These are phyloP conservation scores for Myxocyprinus asiaticus DNA, from an alignment of 2,113 vertebrate species.

Conservation along the genomic window DNA sequence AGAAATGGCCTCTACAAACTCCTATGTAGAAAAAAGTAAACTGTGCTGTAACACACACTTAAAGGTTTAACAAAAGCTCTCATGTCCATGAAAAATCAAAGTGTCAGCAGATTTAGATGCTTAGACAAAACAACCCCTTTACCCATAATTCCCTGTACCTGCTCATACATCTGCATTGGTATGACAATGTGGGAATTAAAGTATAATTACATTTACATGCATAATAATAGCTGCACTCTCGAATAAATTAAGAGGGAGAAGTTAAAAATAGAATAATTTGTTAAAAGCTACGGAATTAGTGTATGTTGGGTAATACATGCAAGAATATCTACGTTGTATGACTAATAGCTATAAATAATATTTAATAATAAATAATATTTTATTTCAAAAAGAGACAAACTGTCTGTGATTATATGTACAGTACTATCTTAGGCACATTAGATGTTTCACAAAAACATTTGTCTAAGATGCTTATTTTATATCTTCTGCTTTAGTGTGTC, in stretches of 20 bases:
- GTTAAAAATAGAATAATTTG: neutral
- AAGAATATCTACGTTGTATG: neutral
- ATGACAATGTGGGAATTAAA: conserved; percentile 8
- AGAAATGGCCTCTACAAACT: too few relatives aligned
- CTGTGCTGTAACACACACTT: neutral
- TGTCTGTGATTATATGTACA: neutral
- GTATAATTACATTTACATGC: neutral
- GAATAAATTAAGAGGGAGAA: neutral
- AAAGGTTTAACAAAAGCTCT: conserved; percentile 1
- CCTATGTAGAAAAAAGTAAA: neutral
- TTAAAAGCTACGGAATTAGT: neutral
- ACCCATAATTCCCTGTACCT: conserved; percentile 6
- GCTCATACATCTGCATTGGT: neutral
- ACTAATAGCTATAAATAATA: neutral
- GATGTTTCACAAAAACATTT: too few relatives aligned
- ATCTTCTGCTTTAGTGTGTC: too few relatives aligned
- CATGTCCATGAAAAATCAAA: conserved; percentile 12
- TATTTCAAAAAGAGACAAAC: neutral
- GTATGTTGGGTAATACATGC: neutral
- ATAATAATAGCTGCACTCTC: neutral
- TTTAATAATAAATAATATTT: neutral
- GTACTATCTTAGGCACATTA: too few relatives aligned
- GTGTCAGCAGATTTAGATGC: neutral
- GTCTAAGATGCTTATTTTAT: too few relatives aligned
- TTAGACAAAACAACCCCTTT: neutral